phyloP scores from a whole-genome alignment of 2,797 vertebrate genomes.

The Phoeniculus purpureus region DNA sequence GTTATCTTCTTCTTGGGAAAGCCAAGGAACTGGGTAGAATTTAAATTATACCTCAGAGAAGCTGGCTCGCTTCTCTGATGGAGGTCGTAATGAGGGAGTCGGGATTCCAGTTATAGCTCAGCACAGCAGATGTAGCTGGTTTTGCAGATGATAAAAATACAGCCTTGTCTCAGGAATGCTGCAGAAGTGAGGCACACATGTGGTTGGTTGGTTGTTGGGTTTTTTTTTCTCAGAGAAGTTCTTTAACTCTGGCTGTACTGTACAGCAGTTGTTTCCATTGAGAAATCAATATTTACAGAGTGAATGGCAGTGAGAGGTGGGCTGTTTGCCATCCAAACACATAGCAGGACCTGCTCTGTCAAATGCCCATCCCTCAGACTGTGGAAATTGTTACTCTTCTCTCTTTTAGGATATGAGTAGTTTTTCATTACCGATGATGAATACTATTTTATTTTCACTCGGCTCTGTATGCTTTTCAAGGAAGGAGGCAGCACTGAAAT shows the following conservation, averaged over 20 bases:
- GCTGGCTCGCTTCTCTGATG: neutral
- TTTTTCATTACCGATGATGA: neutral
- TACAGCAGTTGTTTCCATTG: conserved; percentile 6
- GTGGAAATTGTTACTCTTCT: neutral
- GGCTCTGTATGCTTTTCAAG: neutral
- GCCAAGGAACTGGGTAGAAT: conserved; percentile 21
- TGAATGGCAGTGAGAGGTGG: neutral
- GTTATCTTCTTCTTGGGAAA: conserved; percentile 51
- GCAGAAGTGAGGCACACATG: conserved; percentile 19
- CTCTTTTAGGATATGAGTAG: neutral
- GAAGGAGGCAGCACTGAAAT: neutral
- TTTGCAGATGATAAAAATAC: conserved; percentile 64
- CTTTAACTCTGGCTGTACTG: conserved; percentile 59
- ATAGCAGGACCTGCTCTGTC: neutral
- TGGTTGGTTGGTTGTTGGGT: neutral
- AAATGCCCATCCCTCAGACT: neutral
- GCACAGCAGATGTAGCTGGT: conserved; percentile 35
- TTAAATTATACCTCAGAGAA: conserved; percentile 49
- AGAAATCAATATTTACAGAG: conserved; percentile 46
- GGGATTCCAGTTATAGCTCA: conserved; percentile 24
- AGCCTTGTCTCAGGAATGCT: conserved; percentile 61
- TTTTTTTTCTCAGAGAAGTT: neutral
- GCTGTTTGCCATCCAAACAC: conserved; percentile 28
- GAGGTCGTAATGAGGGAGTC: conserved; percentile 60
- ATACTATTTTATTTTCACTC: neutral